These are phyloP conservation scores for Nephrocerus scutellatus DNA, from an alignment of 2,888 invertebrate genomes.

Conservation along the genomic window DNA sequence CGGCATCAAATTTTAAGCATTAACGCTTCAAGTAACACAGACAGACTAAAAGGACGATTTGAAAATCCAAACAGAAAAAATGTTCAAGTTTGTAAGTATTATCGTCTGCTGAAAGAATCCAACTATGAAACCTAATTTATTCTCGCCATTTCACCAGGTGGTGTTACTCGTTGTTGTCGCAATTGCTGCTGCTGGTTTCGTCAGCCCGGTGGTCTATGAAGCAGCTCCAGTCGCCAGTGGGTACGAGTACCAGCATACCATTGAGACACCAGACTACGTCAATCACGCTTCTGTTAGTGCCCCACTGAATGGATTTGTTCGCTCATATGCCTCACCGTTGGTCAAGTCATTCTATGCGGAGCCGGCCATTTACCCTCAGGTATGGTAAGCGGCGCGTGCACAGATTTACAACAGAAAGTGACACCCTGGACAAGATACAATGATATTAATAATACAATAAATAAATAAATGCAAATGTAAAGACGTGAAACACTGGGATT, in stretches of 20 bases:
- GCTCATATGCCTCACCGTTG: conserved; percentile 18
- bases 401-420: background rate
- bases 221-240: conserved; percentile 23
- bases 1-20: too few species aligned
- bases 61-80: conserved; percentile 11
- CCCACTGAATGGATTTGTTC: conserved; percentile 24
- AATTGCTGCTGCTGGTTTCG: conserved; percentile 20
- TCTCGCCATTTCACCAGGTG: conserved; percentile 18
- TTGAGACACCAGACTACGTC: conserved; percentile 27
- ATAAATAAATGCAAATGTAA: background rate
- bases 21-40: conserved; percentile 20
- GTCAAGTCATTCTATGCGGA: conserved; percentile 20
- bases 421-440: background rate
- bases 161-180: conserved; percentile 29
- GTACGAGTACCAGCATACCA: conserved; percentile 28
- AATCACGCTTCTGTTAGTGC: conserved; percentile 48
- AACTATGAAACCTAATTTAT: background rate
- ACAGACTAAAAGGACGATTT: conserved; percentile 14
- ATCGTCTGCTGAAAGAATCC: background rate
- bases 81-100: conserved; percentile 26
- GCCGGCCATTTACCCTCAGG: conserved; percentile 19
- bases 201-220: conserved; percentile 20
- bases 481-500: background rate
- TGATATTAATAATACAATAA: conserved; percentile 1
- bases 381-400: conserved; percentile 18